These are phyloP conservation scores for Tetrapedia diversipes DNA, from an alignment of 2,888 invertebrate genomes.

Conservation along the genomic window DNA sequence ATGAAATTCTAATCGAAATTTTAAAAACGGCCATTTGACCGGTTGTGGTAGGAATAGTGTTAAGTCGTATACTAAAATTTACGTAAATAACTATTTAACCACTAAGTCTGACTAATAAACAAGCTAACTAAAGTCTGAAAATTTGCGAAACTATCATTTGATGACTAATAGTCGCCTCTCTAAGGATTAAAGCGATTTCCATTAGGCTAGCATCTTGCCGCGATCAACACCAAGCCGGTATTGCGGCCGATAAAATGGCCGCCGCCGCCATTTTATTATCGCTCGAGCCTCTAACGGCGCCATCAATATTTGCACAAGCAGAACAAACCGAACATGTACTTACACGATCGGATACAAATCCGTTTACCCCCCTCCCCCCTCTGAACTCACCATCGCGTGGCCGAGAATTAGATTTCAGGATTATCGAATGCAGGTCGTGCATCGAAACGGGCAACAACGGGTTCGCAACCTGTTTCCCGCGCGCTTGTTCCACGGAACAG, in stretches of 20 bases:
- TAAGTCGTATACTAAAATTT: too few relatives aligned
- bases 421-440: constrained; percentile 50
- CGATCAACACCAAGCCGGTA: constrained; percentile 14
- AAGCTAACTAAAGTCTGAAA: too few relatives aligned
- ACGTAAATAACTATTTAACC: too few relatives aligned
- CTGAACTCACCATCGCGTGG: too few relatives aligned
- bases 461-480: too few relatives aligned
- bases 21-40: too few relatives aligned
- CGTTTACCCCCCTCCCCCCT: constrained; percentile 18
- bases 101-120: too few relatives aligned
- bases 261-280: constrained; percentile 33
- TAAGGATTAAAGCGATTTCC: constrained; percentile 14
- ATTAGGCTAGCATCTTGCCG: neutral
- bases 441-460: constrained; percentile 42
- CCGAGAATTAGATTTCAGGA: constrained; percentile 48
- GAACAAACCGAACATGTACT: constrained; percentile 44
- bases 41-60: too few relatives aligned
- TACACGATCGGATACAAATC: constrained; percentile 28
- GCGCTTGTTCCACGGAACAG: too few relatives aligned
- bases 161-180: too few relatives aligned
- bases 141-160: too few relatives aligned
- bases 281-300: constrained; percentile 1
- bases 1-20: too few relatives aligned
- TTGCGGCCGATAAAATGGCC: constrained; percentile 20
- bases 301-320: constrained; percentile 42